phyloP scores from a whole-genome alignment of 2,113 vertebrate genomes.

The Mustelus asterias region DNA sequence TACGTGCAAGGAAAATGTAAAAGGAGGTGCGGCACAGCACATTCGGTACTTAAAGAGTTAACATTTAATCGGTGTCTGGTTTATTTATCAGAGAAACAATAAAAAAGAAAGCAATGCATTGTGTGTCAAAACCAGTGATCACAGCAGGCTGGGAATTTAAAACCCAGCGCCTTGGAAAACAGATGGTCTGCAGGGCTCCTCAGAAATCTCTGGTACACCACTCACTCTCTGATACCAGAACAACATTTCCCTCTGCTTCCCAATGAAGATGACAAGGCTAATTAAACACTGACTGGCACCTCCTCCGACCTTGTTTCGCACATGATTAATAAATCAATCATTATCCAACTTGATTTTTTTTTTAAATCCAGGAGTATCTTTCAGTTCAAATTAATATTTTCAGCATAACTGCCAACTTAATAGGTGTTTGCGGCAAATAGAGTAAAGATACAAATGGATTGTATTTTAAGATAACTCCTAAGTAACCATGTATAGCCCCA shows the following conservation, averaged over 20 bases:
- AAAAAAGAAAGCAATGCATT: background rate
- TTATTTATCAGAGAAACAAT: conserved; percentile 5
- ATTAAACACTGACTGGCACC: background rate
- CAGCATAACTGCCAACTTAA: background rate
- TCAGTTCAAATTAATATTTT: conserved; percentile 14
- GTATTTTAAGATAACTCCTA: background rate
- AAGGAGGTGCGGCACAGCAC: background rate
- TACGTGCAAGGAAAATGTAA: background rate
- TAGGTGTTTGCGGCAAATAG: background rate
- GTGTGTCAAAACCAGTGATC: conserved; percentile 17
- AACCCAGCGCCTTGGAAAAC: conserved; percentile 16
- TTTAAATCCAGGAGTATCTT: background rate
- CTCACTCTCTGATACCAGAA: background rate
- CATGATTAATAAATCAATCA: background rate
- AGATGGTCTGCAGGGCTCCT: conserved; percentile 29
- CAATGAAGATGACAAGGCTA: background rate
- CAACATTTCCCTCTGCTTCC: background rate
- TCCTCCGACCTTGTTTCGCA: background rate
- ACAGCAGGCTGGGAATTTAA: conserved; percentile 27
- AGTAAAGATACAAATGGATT: background rate
- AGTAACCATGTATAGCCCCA: background rate
- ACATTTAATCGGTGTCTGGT: conserved; percentile 1
- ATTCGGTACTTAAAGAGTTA: background rate
- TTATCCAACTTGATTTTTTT: background rate
- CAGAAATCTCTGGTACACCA: conserved; percentile 22